These are phyloP conservation scores for Agonopterix alstromeriana DNA, from an alignment of 2,888 invertebrate species.

Conservation along the genomic window DNA sequence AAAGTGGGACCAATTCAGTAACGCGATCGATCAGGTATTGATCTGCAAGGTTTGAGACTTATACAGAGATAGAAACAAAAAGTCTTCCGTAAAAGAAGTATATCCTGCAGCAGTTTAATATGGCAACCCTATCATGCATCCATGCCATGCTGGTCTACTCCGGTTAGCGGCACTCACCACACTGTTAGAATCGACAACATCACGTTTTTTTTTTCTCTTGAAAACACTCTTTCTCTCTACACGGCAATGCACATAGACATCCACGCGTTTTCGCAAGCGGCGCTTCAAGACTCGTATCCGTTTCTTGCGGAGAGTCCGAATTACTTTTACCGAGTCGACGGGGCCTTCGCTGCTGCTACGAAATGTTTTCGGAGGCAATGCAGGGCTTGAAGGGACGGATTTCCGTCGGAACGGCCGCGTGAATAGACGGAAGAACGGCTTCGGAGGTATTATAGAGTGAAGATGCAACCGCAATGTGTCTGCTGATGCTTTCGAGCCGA, in stretches of 20 bases:
- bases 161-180: slow-evolving; percentile 71
- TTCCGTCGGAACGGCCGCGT: slow-evolving; percentile 82
- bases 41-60: too few species aligned
- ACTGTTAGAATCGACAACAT: slow-evolving; percentile 53
- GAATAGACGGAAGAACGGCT: slow-evolving; percentile 79
- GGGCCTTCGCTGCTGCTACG: slow-evolving; percentile 72
- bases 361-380: slow-evolving; percentile 74
- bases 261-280: slow-evolving; percentile 60
- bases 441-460: slow-evolving; percentile 73
- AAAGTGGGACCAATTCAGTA: too few species aligned
- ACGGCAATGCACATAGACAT: slow-evolving; percentile 69
- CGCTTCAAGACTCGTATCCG: slow-evolving; percentile 51
- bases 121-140: slow-evolving; percentile 44
- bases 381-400: slow-evolving; percentile 80
- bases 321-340: slow-evolving; percentile 58
- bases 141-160: slow-evolving; percentile 46
- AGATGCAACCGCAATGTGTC: slow-evolving; percentile 73
- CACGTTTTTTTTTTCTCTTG: slow-evolving; percentile 40
- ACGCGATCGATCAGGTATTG: too few species aligned
- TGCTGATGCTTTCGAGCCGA: slow-evolving; percentile 69
- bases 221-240: slow-evolving; percentile 40
- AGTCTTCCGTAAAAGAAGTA: too few species aligned
- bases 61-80: neutral
- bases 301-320: slow-evolving; percentile 45
- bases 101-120: neutral